phyloP scores from a whole-genome alignment of 2,888 invertebrate species.

The Lycophotia porphyrea region DNA sequence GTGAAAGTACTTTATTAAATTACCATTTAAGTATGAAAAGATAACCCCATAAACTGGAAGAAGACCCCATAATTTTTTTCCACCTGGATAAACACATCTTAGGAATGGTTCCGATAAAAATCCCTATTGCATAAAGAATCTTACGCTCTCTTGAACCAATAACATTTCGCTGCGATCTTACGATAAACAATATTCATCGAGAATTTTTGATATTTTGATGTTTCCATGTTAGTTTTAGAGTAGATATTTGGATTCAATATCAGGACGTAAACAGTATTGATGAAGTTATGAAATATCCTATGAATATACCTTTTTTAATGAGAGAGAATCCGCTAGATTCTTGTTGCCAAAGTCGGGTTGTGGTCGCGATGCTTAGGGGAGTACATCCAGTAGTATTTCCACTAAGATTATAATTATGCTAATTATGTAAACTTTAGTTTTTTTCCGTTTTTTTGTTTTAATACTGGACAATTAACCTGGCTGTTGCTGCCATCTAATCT shows the following conservation, averaged over 20 bases:
- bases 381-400: neutral
- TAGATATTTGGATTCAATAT: slow-evolving; percentile 12
- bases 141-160: slow-evolving; percentile 62
- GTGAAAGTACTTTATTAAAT: slow-evolving; percentile 34
- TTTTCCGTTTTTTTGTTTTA: neutral
- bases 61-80: slow-evolving; percentile 59
- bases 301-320: neutral
- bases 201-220: slow-evolving; percentile 53
- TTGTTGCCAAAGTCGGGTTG: too few relatives aligned
- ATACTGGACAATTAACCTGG: neutral
- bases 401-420: neutral
- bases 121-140: slow-evolving; percentile 57
- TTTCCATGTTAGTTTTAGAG: slow-evolving; percentile 36
- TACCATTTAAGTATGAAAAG: slow-evolving; percentile 41
- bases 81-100: slow-evolving; percentile 63
- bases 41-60: slow-evolving; percentile 47
- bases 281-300: neutral
- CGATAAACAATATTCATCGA: slow-evolving; percentile 51
- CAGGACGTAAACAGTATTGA: neutral
- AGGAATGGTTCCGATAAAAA: slow-evolving; percentile 60
- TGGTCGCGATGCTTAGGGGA: neutral
- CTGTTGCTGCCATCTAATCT: neutral
- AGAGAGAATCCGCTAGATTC: neutral
- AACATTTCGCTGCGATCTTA: slow-evolving; percentile 50
- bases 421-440: neutral